Evolutionary conservation across 64 coral and sea anemone genomes (phyloP).

Genomic region (Stylophora pistillata): DNA sequence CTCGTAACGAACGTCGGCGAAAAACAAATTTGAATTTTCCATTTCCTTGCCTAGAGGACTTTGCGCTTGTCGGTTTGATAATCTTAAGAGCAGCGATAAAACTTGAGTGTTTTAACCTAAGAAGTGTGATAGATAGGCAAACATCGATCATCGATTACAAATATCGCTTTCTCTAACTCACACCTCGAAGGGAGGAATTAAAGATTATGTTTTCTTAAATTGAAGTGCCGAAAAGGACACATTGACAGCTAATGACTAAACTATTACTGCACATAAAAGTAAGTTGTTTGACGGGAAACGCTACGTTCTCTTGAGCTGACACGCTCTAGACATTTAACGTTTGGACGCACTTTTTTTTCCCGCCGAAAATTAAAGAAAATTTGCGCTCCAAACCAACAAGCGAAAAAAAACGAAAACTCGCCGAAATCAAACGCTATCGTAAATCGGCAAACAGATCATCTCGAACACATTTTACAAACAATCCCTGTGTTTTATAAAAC

Average conservation of each 20-base stretch:
- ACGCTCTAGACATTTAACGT: background rate
- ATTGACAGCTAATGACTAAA: constrained; percentile 40
- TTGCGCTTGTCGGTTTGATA: background rate
- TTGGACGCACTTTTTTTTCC: background rate
- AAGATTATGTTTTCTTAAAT: constrained; percentile 38
- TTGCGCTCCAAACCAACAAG: background rate
- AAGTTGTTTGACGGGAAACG: background rate
- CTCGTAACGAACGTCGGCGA: background rate
- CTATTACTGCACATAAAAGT: constrained; percentile 15
- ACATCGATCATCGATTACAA: constrained; percentile 31
- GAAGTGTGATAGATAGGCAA: background rate
- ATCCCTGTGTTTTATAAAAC: constrained; percentile 67
- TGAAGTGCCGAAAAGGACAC: constrained; percentile 41
- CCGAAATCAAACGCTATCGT: constrained; percentile 21
- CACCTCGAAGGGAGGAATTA: constrained; percentile 24
- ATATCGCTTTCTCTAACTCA: constrained; percentile 28
- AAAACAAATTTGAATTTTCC: constrained; percentile 19
- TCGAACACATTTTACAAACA: constrained; percentile 60
- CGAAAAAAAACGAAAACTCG: background rate
- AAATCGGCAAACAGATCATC: constrained; percentile 37
- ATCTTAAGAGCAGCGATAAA: constrained; percentile 14
- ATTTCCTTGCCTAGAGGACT: constrained; percentile 8
- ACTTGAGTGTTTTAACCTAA: constrained; percentile 20
- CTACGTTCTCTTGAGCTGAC: background rate
- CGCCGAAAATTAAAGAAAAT: background rate